Evolutionary conservation across 2,888 invertebrate genomes (phyloP).

Genomic region (Tipula unca): DNA sequence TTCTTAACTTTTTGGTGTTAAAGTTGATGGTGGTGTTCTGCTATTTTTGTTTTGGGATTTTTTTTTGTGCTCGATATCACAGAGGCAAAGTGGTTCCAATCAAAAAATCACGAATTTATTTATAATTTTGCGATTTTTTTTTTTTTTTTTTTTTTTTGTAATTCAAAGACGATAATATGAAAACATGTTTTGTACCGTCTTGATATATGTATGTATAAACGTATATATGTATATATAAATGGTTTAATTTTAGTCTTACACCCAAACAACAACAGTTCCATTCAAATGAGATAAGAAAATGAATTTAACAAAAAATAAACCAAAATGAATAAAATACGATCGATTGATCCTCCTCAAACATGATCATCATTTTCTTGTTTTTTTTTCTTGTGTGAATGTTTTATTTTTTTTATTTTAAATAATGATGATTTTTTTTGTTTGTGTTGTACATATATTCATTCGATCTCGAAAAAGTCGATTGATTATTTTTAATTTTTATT

Average conservation of each 20-base stretch:
- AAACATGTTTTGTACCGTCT: not conserved
- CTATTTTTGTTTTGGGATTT: not conserved
- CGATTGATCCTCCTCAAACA: constrained; percentile 18
- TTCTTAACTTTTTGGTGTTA: not conserved
- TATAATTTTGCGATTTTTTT: not conserved
- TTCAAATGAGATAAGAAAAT: constrained; percentile 14
- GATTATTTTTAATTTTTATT: constrained; percentile 16
- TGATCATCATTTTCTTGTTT: constrained; percentile 15
- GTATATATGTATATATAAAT: not conserved
- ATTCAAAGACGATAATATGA: not conserved
- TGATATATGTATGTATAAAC: not conserved
- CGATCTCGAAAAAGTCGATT: constrained; percentile 17
- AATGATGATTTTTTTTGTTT: not conserved
- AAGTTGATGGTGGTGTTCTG: not conserved
- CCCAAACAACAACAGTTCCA: not conserved
- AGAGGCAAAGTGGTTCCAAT: constrained; percentile 8
- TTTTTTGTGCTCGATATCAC: not conserved
- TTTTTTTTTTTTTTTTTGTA: not conserved
- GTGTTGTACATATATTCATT: not conserved
- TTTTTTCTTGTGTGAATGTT: not conserved
- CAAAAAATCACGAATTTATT: not conserved
- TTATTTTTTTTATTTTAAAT: not conserved
- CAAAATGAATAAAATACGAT: not conserved
- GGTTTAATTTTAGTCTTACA: not conserved
- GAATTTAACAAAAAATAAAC: not conserved